Percentiles rank a stretch among this genome's conserved stretches.
Conservation (phyloP, 2,888 invertebrate genomes). For the Drosophila koepferae region DNA sequence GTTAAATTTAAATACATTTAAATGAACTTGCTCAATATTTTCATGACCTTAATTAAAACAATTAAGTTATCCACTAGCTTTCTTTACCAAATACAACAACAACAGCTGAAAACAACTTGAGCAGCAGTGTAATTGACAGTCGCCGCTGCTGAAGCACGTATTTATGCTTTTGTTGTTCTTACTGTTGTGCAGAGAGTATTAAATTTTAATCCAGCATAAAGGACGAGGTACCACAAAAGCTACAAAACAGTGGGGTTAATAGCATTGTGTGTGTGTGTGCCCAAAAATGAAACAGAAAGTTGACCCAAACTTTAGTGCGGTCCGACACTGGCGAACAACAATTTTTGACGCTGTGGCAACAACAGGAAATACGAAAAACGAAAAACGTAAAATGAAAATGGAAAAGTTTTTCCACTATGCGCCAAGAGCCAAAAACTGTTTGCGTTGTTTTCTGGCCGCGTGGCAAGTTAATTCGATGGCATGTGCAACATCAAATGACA, state of each 20-base stretch:
- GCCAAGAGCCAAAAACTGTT: slow-evolving; percentile 41
- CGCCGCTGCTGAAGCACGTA: not conserved
- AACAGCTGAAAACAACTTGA: not conserved
- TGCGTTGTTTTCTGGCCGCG: slow-evolving; percentile 19
- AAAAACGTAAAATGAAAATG: slow-evolving; percentile 6
- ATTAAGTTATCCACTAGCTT: not conserved
- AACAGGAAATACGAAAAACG: not conserved
- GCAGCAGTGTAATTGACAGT: slow-evolving; percentile 1
- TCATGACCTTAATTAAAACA: not conserved
- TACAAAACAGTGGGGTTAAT: slow-evolving; percentile 44
- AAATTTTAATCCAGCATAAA: slow-evolving; percentile 55
- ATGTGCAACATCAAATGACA: slow-evolving; percentile 24
- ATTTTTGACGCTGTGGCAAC: slow-evolving; percentile 19
- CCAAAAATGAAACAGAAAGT: slow-evolving; percentile 33
- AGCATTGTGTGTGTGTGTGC: slow-evolving; percentile 33
- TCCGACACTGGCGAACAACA: slow-evolving; percentile 18
- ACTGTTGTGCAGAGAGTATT: slow-evolving; percentile 37
- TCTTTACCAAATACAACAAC: not conserved
- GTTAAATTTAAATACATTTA: too few relatives aligned
- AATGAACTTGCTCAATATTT: not conserved
- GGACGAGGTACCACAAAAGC: slow-evolving; percentile 21
- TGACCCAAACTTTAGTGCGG: slow-evolving; percentile 33
- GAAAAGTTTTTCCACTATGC: slow-evolving; percentile 10
- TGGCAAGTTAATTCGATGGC: slow-evolving; percentile 38
- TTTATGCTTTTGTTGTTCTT: slow-evolving; percentile 6